These are phyloP conservation scores for Vicugna pacos DNA, from an alignment of 2,113 vertebrate species.

Conservation along the genomic window DNA sequence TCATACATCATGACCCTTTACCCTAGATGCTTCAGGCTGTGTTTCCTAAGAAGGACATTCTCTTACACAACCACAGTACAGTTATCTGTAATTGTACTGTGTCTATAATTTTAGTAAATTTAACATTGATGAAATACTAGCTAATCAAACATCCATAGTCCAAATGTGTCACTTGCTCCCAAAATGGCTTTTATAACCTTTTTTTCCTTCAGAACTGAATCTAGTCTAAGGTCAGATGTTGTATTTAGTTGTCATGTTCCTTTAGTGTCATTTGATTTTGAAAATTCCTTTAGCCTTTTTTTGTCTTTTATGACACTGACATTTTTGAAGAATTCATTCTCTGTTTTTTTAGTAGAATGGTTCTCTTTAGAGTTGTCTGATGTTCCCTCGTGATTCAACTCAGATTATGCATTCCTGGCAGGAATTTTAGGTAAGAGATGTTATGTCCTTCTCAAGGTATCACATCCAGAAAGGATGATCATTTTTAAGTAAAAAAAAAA, in stretches of 20 bases:
- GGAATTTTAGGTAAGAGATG: background rate
- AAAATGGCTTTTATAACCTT: background rate
- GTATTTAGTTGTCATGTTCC: background rate
- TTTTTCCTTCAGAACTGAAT: slow-evolving; percentile 3
- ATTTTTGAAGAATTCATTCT: background rate
- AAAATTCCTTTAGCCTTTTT: background rate
- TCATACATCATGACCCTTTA: background rate
- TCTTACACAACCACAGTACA: background rate
- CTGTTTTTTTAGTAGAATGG: background rate
- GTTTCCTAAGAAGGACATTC: background rate
- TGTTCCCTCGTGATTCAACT: slow-evolving; percentile 26
- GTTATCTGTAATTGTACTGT: background rate
- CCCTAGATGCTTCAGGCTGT: background rate
- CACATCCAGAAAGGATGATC: background rate
- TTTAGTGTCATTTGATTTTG: background rate
- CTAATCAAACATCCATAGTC: background rate
- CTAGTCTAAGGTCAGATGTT: background rate
- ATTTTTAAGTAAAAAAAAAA: background rate
- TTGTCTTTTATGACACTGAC: background rate
- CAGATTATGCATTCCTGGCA: background rate
- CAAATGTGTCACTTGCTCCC: background rate
- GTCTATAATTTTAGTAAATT: background rate
- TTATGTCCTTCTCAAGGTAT: background rate
- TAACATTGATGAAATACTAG: background rate
- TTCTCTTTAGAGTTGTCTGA: background rate